phyloP scores from a whole-genome alignment of 2,797 vertebrate species.

The Synanceia verrucosa region DNA sequence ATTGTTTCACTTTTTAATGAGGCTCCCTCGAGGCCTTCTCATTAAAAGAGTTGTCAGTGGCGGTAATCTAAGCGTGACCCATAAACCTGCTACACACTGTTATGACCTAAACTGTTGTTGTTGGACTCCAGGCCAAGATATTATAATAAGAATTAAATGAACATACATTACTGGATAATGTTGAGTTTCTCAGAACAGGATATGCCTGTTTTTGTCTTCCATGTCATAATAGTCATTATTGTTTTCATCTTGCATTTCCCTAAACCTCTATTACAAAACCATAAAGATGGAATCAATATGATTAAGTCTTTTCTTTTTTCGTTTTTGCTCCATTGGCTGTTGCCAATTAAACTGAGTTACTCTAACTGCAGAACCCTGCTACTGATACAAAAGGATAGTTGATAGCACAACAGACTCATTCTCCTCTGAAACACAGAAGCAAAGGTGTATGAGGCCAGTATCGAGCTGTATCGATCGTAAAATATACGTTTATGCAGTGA shows the following conservation, averaged over 20 bases:
- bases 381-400: conserved; percentile 39
- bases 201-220: conserved; percentile 18
- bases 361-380: conserved; percentile 32
- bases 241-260: conserved; percentile 25
- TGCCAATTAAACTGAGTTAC: conserved; percentile 68
- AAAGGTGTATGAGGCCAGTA: background rate
- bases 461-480: background rate
- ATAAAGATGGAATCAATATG: conserved; percentile 54
- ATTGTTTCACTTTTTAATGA: conserved; percentile 49
- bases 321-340: conserved; percentile 51
- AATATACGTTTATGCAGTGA: background rate
- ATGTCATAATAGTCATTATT: conserved; percentile 15
- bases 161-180: background rate
- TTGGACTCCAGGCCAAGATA: conserved; percentile 29
- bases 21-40: conserved; percentile 35
- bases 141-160: conserved; percentile 22
- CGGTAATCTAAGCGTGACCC: conserved; percentile 37
- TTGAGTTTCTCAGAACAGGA: background rate
- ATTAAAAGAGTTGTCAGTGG: conserved; percentile 55
- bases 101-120: conserved; percentile 29
- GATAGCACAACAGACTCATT: conserved; percentile 12
- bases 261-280: conserved; percentile 44
- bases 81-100: conserved; percentile 33
- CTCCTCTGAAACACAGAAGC: background rate
- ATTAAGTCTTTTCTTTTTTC: conserved; percentile 51